These are phyloP conservation scores for Orthonyx spaldingii DNA, from an alignment of 2,113 vertebrate species.

Conservation along the genomic window DNA sequence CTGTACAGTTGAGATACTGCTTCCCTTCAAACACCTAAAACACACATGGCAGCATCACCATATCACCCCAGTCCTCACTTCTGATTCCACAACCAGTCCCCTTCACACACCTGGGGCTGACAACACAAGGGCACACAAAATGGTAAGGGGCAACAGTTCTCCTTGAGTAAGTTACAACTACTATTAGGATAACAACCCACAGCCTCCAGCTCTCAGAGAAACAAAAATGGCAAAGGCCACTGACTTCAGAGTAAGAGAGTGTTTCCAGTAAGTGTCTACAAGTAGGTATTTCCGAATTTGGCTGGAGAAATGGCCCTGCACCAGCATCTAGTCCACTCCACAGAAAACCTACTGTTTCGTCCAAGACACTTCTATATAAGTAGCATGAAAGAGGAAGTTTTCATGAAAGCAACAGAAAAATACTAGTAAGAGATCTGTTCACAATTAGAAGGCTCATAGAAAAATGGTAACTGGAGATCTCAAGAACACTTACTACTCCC, in stretches of 20 bases:
- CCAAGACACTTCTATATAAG: neutral
- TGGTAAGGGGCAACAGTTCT: neutral
- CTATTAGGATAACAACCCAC: neutral
- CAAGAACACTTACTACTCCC: neutral
- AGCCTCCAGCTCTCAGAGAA: neutral
- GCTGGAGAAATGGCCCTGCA: neutral
- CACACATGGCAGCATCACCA: rapidly evolving
- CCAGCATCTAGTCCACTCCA: neutral
- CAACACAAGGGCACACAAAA: neutral
- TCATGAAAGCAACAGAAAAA: neutral
- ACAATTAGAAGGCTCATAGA: neutral
- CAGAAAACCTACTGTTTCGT: neutral
- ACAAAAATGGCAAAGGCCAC: neutral
- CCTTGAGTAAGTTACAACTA: neutral
- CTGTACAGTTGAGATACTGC: neutral
- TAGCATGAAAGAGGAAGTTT: neutral
- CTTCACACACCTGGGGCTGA: neutral
- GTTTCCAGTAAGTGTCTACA: neutral
- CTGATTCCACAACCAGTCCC: neutral
- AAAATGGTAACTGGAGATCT: neutral
- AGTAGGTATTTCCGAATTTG: neutral
- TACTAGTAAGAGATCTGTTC: neutral
- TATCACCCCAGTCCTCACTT: neutral
- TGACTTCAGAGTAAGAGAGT: neutral
- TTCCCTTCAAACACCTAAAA: neutral